Conservation (phyloP, 2,113 vertebrate genomes). For the Alethe castanea region DNA sequence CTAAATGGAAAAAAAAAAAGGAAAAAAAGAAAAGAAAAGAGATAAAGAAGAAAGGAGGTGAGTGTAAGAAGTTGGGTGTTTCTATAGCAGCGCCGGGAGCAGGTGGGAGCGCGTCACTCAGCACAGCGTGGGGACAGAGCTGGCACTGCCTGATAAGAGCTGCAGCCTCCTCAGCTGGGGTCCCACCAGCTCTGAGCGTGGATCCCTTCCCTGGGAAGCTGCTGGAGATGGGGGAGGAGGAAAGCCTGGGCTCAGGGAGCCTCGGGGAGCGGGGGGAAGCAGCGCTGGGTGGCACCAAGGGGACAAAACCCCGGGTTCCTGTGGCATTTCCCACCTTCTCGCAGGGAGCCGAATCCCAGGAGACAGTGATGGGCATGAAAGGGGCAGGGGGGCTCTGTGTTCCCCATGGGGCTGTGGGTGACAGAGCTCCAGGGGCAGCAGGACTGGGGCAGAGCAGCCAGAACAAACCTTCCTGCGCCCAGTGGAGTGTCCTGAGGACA, state of each 20-base stretch:
- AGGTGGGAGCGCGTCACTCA: conserved; percentile 32
- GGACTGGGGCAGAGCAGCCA: not conserved
- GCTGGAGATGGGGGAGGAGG: not conserved
- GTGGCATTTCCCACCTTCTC: not conserved
- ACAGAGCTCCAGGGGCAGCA: fast-evolving
- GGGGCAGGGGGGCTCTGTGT: no score
- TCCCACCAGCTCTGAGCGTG: not conserved
- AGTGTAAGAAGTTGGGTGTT: conserved; percentile 34
- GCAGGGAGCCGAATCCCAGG: fast-evolving
- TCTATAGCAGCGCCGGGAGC: conserved; percentile 54
- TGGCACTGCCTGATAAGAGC: conserved; percentile 45
- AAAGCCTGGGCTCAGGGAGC: fast-evolving
- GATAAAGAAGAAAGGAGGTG: not conserved
- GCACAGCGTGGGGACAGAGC: conserved; percentile 35
- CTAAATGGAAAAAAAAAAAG: not conserved
- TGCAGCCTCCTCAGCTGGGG: not conserved
- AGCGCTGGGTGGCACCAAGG: fast-evolving
- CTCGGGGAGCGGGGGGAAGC: not conserved
- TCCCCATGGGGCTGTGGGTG: not conserved
- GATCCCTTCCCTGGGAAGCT: not conserved
- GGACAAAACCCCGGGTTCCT: fast-evolving
- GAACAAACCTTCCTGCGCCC: not conserved
- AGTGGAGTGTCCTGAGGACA: conserved; percentile 7
- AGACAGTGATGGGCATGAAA: not conserved
- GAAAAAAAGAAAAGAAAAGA: not conserved